phyloP scores from a whole-genome alignment of 2,888 invertebrate species.

The Melieria omissa region DNA sequence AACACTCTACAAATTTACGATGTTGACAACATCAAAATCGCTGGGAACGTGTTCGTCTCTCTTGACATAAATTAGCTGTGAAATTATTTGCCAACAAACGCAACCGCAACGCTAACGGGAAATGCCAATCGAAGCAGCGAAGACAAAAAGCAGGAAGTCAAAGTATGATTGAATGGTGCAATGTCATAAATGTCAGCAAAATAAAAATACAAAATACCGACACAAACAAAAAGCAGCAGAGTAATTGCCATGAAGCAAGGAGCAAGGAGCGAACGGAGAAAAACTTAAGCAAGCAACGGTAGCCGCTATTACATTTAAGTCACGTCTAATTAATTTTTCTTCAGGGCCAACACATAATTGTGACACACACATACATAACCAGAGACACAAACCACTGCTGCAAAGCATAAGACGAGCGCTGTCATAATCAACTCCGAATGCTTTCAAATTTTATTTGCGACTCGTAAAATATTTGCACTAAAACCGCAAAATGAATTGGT shows the following conservation, averaged over 20 bases:
- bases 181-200: not conserved
- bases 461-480: constrained; percentile 34
- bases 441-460: constrained; percentile 28
- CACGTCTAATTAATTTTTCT: constrained; percentile 23
- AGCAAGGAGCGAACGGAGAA: not conserved
- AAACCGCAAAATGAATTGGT: constrained; percentile 34
- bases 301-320: not conserved
- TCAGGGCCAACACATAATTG: no score
- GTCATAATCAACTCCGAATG: not conserved
- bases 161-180: not conserved
- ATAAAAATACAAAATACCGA: not conserved
- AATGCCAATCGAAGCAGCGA: not conserved
- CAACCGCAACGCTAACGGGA: not conserved
- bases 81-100: not conserved
- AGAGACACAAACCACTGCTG: not conserved
- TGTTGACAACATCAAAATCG: not conserved
- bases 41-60: not conserved
- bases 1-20: constrained; percentile 19
- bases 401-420: not conserved
- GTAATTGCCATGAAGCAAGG: not conserved
- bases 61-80: constrained; percentile 24
- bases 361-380: not conserved
- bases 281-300: not conserved
- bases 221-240: not conserved
- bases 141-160: not conserved